Evolutionary conservation across 2,888 invertebrate genomes (phyloP).

Genomic region (Megastigmus dorsalis): DNA sequence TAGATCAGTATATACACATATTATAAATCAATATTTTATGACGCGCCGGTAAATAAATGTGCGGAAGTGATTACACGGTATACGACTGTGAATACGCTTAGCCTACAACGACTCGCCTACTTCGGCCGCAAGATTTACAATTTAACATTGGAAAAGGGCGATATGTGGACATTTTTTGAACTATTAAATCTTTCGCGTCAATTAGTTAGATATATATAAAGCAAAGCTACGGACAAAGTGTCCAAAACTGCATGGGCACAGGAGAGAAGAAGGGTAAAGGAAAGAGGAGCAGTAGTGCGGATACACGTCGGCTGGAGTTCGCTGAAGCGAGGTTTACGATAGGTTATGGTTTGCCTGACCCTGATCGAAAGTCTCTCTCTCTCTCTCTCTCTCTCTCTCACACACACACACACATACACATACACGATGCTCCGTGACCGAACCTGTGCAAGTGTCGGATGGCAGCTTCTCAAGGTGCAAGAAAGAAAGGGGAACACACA

Average conservation of each 20-base stretch:
- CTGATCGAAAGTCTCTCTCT: slow-evolving; percentile 46
- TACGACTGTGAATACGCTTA: too few relatives aligned
- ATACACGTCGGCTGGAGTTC: not conserved
- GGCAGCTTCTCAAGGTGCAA: not conserved
- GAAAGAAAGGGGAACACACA: not conserved
- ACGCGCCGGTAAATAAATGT: too few relatives aligned
- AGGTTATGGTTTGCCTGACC: slow-evolving; percentile 55
- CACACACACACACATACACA: not conserved
- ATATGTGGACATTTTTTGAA: not conserved
- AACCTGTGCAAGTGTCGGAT: not conserved
- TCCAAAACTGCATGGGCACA: not conserved
- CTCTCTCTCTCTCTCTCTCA: not conserved
- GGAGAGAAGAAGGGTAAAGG: not conserved
- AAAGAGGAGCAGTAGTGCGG: slow-evolving; percentile 47
- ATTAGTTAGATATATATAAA: too few relatives aligned
- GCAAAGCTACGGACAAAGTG: too few relatives aligned
- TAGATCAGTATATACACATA: too few relatives aligned
- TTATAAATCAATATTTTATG: too few relatives aligned
- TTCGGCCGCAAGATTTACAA: not conserved
- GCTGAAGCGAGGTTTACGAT: slow-evolving; percentile 38
- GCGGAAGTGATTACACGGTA: too few relatives aligned
- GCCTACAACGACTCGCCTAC: too few relatives aligned
- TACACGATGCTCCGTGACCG: not conserved
- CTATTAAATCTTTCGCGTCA: too few relatives aligned
- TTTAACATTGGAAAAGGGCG: not conserved